Conservation (phyloP, 2,888 invertebrate genomes). For the Eustalomyia histrio region DNA sequence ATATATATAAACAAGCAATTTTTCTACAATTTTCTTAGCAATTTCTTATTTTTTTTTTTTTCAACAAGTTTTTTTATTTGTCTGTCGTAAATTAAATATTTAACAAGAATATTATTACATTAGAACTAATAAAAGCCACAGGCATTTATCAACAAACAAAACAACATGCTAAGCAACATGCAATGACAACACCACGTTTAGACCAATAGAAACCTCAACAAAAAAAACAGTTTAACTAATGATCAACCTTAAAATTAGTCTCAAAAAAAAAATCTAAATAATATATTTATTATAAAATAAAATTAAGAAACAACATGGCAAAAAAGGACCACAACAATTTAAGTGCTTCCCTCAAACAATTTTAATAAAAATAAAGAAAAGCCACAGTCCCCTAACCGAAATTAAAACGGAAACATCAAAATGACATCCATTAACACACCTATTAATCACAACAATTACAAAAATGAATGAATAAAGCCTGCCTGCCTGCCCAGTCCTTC, state of each 20-base stretch:
- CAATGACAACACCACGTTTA: slow-evolving; percentile 9
- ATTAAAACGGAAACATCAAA: slow-evolving; percentile 72
- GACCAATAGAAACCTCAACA: slow-evolving; percentile 1
- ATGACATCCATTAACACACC: slow-evolving; percentile 78
- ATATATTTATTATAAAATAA: neutral
- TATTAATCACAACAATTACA: slow-evolving; percentile 74
- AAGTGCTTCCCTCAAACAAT: slow-evolving; percentile 10
- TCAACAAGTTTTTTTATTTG: no score
- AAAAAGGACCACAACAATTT: neutral
- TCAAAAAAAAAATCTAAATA: slow-evolving; percentile 24
- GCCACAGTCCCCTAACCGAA: neutral
- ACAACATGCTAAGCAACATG: slow-evolving; percentile 14
- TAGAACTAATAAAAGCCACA: slow-evolving; percentile 45
- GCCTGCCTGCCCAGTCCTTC: no score
- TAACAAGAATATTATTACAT: slow-evolving; percentile 48
- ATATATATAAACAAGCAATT: neutral
- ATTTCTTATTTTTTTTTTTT: neutral
- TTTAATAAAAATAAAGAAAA: neutral
- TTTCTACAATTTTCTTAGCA: neutral
- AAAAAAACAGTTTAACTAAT: slow-evolving; percentile 45
- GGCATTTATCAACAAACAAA: slow-evolving; percentile 45
- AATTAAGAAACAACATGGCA: slow-evolving; percentile 1
- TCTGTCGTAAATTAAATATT: slow-evolving; percentile 56
- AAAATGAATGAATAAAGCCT: slow-evolving; percentile 38
- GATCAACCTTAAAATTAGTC: slow-evolving; percentile 49